These are phyloP conservation scores for Chrysocyon brachyurus DNA, from an alignment of 2,797 vertebrate species.

Conservation along the genomic window DNA sequence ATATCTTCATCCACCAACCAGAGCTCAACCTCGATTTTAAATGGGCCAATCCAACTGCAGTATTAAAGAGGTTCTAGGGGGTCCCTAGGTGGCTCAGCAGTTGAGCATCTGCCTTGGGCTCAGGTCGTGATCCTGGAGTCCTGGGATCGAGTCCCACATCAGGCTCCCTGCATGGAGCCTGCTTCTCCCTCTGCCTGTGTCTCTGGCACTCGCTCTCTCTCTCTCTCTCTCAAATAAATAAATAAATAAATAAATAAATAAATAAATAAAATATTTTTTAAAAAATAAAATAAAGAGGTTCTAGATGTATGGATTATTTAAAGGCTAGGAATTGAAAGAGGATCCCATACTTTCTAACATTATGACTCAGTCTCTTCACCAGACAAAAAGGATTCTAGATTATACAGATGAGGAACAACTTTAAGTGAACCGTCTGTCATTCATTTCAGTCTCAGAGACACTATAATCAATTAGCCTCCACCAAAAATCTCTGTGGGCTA, in stretches of 20 bases:
- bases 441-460: background rate
- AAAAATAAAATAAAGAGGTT: background rate
- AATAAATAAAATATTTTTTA: too few species aligned
- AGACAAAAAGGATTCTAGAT: background rate
- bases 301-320: background rate
- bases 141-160: too few species aligned
- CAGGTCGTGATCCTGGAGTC: too few species aligned
- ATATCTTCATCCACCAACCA: background rate
- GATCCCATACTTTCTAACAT: background rate
- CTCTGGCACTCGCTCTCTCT: too few species aligned
- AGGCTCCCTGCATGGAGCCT: too few species aligned
- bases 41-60: background rate
- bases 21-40: background rate
- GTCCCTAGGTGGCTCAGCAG: too few species aligned
- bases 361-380: slow-evolving; percentile 1
- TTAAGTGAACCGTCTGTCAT: background rate
- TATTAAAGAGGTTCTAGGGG: background rate
- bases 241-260: too few species aligned
- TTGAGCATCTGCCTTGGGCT: too few species aligned
- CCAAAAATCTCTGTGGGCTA: background rate
- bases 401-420: background rate
- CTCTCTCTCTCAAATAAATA: too few species aligned
- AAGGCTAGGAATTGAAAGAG: background rate
- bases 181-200: too few species aligned
- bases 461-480: background rate